Evolutionary conservation across 2,888 invertebrate species (phyloP).

Genomic region (Leuctra nigra): DNA sequence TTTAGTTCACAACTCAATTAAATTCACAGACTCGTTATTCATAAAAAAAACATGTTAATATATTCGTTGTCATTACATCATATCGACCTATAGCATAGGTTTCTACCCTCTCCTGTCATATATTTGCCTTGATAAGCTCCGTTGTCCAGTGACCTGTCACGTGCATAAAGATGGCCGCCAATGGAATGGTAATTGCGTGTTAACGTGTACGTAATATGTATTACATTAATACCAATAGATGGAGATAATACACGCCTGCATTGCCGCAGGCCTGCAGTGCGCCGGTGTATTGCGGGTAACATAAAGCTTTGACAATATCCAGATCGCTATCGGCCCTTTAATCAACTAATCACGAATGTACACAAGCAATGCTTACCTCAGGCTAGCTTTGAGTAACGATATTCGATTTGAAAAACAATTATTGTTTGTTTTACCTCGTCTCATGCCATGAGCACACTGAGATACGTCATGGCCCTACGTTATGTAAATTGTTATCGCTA

Average conservation of each 20-base stretch:
- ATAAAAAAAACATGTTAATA: no score
- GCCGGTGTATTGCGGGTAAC: background rate
- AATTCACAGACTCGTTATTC: no score
- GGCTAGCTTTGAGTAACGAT: constrained; percentile 3
- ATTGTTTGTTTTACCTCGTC: constrained; percentile 3
- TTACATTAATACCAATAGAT: background rate
- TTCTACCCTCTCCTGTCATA: no score
- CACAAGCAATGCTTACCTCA: background rate
- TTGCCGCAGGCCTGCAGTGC: background rate
- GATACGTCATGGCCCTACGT: no score
- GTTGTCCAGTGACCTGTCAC: background rate
- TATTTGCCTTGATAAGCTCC: background rate
- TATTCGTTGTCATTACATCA: no score
- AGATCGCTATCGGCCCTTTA: background rate
- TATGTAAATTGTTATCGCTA: no score
- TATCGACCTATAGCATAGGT: no score
- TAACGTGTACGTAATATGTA: background rate
- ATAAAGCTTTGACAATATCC: constrained; percentile 13
- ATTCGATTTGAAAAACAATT: constrained; percentile 16
- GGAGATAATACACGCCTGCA: background rate
- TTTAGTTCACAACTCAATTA: no score
- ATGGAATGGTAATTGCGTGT: constrained; percentile 2
- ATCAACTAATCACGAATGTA: constrained; percentile 22
- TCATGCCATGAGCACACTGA: constrained; percentile 1
- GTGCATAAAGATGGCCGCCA: background rate